A percentile compares a stretch with the other conserved stretches of the same genome.
phyloP scores from a whole-genome alignment of 2,113 vertebrate species.

The Sceloporus undulatus region DNA sequence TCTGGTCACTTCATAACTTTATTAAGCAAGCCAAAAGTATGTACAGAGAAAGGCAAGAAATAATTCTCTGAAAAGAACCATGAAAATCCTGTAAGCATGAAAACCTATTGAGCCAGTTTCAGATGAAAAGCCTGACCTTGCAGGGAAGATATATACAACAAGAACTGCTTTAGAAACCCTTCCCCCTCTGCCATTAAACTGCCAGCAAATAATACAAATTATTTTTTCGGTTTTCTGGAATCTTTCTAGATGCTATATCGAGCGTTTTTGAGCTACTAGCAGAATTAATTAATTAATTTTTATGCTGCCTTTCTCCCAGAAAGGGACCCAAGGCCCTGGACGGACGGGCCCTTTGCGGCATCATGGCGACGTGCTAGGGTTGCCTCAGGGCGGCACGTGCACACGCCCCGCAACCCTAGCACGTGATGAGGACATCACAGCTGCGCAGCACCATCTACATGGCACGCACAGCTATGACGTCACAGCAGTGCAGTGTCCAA shows the following conservation, averaged over 20 bases:
- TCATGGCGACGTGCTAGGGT: too few species aligned
- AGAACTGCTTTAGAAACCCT: slow-evolving; percentile 58
- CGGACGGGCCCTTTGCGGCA: too few species aligned
- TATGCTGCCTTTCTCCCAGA: too few species aligned
- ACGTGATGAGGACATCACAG: too few species aligned
- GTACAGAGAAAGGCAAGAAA: slow-evolving; percentile 31
- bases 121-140: slow-evolving; percentile 51
- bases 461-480: too few species aligned
- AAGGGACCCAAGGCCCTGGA: too few species aligned
- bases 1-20: slow-evolving; percentile 49
- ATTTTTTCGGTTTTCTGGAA: slow-evolving; percentile 34
- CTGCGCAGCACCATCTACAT: too few species aligned
- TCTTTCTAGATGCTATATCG: slow-evolving; percentile 32
- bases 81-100: slow-evolving; percentile 55
- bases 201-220: slow-evolving; percentile 54
- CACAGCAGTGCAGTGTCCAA: too few species aligned
- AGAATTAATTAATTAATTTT: too few species aligned
- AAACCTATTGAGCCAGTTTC: slow-evolving; percentile 57
- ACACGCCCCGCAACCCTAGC: too few species aligned
- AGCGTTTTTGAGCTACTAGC: not conserved
- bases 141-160: slow-evolving; percentile 55
- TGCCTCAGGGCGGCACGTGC: too few species aligned
- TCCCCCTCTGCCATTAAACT: slow-evolving; percentile 52
- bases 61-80: slow-evolving; percentile 59
- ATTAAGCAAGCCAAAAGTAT: slow-evolving; percentile 36